Evolutionary conservation across 1,140 invertebrate species (phyloP), one percentile per base, ranked within the genome.

Genomic region (Cydia pomonella): DNA sequence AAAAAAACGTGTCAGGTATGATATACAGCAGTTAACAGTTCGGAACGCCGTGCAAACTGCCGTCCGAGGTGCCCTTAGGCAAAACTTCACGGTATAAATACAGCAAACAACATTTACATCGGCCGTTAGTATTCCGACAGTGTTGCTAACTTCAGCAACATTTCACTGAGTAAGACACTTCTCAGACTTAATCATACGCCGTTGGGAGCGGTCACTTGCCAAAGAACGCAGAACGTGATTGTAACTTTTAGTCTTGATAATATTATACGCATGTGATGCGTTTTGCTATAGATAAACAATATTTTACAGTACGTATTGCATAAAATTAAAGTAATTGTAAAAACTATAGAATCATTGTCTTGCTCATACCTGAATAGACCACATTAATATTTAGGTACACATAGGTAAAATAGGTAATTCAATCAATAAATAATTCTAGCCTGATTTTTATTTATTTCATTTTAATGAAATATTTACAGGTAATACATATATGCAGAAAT

Each of bases 11-110:
- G 63, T 33, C 66, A 53, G 72, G 71, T 62, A 77, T 81, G 75
- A 81, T 79, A 76, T 77, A 81, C 66, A 74, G 33, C 16, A 75
- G 66, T 79, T 69, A 69, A n/a, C 64, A 79, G 79, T 77, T 81
- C 76, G 41, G 66, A 33, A 73, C 72, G 72, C 79, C 72, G 44
- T 73, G 74, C n/a, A 69, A 79, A 77, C 74, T 79, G 76, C 62
- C 75, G 47, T 69, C 74, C 71, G 47, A 69, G 74, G 62, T 72
- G 64, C 75, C 73, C 71, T 74, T 64, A 33, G 29, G 27, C 73
- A 72, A 75, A 82, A 82, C 77, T 82, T 82, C 38, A n/a, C 64
- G 73, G 73, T 79, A 82, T 82, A 82, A 82, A 82, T 82, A 82
- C 80, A 73, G 74, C 72, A 75, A 80, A 80, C 76, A 82, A 82